phyloP scores from a whole-genome alignment of 2,888 invertebrate species.

The Rhopalosiphum nymphaeae region DNA sequence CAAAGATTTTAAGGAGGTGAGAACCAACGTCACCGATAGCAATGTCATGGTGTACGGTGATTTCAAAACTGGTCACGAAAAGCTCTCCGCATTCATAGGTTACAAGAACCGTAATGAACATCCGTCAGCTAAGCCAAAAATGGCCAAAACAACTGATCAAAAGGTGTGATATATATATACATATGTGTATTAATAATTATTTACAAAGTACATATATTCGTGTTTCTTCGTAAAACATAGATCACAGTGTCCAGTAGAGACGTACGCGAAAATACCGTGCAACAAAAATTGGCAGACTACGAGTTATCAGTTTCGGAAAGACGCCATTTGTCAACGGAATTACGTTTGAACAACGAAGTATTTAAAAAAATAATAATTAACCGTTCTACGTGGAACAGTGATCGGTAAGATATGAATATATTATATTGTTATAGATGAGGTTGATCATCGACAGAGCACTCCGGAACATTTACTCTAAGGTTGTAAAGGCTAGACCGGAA shows the following conservation, averaged over 20 bases:
- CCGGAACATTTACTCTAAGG: neutral
- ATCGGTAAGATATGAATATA: neutral
- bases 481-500: neutral
- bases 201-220: neutral
- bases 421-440: conserved; percentile 35
- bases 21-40: conserved; percentile 27
- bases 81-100: conserved; percentile 9
- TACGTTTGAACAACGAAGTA: conserved; percentile 1
- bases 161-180: neutral
- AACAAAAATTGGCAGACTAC: neutral
- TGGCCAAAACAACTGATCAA: neutral
- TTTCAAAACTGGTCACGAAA: neutral
- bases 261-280: neutral
- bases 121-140: neutral
- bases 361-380: neutral
- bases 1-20: neutral
- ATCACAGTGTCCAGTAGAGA: neutral
- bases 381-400: neutral
- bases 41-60: conserved; percentile 47
- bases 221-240: neutral
- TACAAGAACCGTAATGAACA: neutral
- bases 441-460: conserved; percentile 1
- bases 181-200: neutral
- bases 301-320: neutral
- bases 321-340: neutral